Evolutionary conservation across 1,140 invertebrate genomes (phyloP).

Genomic region (Cryptotermes secundus): DNA sequence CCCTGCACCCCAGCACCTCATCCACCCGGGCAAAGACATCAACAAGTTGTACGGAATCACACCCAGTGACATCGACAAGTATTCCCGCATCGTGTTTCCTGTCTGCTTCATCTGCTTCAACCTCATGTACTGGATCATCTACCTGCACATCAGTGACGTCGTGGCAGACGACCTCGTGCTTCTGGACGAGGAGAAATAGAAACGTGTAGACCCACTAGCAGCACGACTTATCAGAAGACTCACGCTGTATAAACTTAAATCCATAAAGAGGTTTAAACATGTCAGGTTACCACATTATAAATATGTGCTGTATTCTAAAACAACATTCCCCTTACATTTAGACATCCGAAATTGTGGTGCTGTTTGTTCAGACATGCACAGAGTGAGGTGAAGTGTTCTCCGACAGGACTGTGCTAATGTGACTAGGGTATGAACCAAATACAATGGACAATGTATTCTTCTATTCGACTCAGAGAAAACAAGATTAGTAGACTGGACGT

Average conservation of each 20-base stretch:
- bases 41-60: conserved; percentile 73
- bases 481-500: neutral
- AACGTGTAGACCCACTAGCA: neutral
- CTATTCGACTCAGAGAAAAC: no score
- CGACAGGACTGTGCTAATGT: no score
- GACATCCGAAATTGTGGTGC: no score
- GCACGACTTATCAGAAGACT: neutral
- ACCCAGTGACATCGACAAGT: conserved; percentile 95
- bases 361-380: no score
- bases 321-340: no score
- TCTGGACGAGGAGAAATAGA: conserved; percentile 77
- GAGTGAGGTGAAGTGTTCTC: no score
- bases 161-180: conserved; percentile 89
- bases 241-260: neutral
- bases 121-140: conserved; percentile 97
- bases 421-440: no score
- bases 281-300: neutral
- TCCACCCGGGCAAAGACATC: conserved; percentile 72
- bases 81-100: conserved; percentile 92
- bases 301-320: conserved; percentile 5
- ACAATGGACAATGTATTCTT: no score
- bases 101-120: conserved; percentile 97
- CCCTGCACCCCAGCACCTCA: conserved; percentile 69
- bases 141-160: conserved; percentile 92
- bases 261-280: neutral